These are phyloP conservation scores for Drosophila cyrtoloma DNA, from an alignment of 2,888 invertebrate species.

Conservation along the genomic window DNA sequence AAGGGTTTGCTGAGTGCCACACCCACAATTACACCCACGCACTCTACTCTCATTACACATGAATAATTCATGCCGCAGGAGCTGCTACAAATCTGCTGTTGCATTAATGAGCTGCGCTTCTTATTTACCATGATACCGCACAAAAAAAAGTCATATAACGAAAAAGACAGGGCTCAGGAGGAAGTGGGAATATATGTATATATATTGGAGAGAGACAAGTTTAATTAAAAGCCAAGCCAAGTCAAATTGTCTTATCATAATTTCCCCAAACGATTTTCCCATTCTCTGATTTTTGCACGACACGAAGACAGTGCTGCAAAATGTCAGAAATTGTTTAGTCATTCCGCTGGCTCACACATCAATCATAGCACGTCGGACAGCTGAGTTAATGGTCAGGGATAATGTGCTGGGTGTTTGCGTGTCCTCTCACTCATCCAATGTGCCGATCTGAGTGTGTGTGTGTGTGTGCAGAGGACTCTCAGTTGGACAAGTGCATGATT, in stretches of 20 bases:
- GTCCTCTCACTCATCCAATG: slow-evolving; percentile 43
- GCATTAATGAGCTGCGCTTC: slow-evolving; percentile 78
- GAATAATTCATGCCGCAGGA: slow-evolving; percentile 71
- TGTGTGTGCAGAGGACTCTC: slow-evolving; percentile 42
- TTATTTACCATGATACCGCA: slow-evolving; percentile 79
- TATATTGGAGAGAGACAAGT: slow-evolving; percentile 43
- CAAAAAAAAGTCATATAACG: slow-evolving; percentile 37
- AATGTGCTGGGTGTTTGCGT: slow-evolving; percentile 75
- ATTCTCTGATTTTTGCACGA: slow-evolving; percentile 66
- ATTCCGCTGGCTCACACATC: slow-evolving; percentile 60
- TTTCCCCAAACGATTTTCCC: slow-evolving; percentile 50
- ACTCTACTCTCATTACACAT: slow-evolving; percentile 44
- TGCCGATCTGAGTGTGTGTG: background rate
- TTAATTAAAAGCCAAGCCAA: slow-evolving; percentile 72
- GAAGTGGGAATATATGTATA: slow-evolving; percentile 23
- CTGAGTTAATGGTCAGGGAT: slow-evolving; percentile 72
- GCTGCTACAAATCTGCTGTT: slow-evolving; percentile 56
- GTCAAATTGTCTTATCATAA: slow-evolving; percentile 81
- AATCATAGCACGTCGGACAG: slow-evolving; percentile 65
- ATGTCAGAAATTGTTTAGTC: slow-evolving; percentile 71
- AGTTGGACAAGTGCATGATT: slow-evolving; percentile 79
- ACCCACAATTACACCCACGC: slow-evolving; percentile 45
- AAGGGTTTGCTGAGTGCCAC: slow-evolving; percentile 42
- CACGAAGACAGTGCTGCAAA: slow-evolving; percentile 27
- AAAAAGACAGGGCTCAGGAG: background rate